Evolutionary conservation across 2,797 vertebrate genomes (phyloP).

Genomic region (Hybognathus amarus): DNA sequence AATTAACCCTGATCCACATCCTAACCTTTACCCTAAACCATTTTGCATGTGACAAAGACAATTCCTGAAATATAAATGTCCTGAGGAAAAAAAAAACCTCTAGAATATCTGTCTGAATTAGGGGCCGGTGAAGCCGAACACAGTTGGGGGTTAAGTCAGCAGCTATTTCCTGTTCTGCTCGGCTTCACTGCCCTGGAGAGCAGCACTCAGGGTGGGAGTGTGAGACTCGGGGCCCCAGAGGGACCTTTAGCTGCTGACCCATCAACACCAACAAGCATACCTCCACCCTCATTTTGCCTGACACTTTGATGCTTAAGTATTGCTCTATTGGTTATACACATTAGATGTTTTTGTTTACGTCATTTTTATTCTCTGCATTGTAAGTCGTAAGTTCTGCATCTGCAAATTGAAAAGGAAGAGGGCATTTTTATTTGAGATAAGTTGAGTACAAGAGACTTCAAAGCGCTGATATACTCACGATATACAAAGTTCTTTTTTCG

Average conservation of each 20-base stretch:
- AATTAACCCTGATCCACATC: constrained; percentile 32
- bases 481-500: not conserved
- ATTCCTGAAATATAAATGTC: constrained; percentile 10
- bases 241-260: constrained; percentile 59
- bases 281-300: constrained; percentile 60
- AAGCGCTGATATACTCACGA: not conserved
- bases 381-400: not conserved
- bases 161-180: constrained; percentile 59
- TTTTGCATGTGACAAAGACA: constrained; percentile 27
- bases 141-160: constrained; percentile 34
- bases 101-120: constrained; percentile 45
- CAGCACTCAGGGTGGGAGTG: constrained; percentile 60
- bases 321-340: no score
- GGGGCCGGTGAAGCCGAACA: not conserved
- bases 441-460: not conserved
- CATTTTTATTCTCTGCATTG: not conserved
- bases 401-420: not conserved
- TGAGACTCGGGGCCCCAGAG: constrained; percentile 61
- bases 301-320: constrained; percentile 6
- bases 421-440: not conserved
- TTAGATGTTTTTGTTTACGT: constrained; percentile 5
- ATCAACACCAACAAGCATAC: constrained; percentile 48
- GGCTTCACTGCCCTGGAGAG: constrained; percentile 59
- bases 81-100: constrained; percentile 3
- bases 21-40: constrained; percentile 21